Evolutionary conservation across 2,797 vertebrate genomes (phyloP), one percentile per base, ranked within the genome.

Genomic region (Masticophis lateralis): DNA sequence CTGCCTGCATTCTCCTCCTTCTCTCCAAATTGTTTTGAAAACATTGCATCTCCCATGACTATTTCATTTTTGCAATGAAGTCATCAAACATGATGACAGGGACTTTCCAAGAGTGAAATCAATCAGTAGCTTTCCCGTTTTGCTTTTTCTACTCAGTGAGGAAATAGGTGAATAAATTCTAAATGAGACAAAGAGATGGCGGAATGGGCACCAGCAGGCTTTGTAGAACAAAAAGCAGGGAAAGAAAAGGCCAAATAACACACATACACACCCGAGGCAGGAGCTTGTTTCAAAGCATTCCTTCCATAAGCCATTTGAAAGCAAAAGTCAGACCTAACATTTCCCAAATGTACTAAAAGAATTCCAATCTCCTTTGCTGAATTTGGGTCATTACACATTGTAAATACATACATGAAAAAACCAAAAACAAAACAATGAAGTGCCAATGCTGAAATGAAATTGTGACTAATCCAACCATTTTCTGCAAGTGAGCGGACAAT

Each of bases 71-170:
- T 95, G 94, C 97, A 96, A 97, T 96, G 97, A 97, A 97, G 97
- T 96, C 96, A 97, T 97, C 97, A 97, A 97, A 96, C 97, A 97
- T 96, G 95, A 95, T 97, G 97, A 97, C 97, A 97, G 97, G 96
- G 96, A 97, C 96, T 97, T 96, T 95, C n/a, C 0, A 1, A 92
- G 95, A 95, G 94, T 66, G 95, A 95, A 96, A 97, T 96, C 97
- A 96, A 97, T 97, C 97, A 96, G 95, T 93, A 88, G 96, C 94
- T 96, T 96, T 95, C 94, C 92, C 94, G 92, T 95, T 94, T 88
- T 94, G n/a, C 32, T 61, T 91, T 94, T 94, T 94, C 95, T 91
- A 18, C 94, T 93, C 93, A 13, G 91, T 92, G 91, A 94, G 95
- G 94, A 97, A 96, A 97, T 95, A 94, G 51, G 91, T 88, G 95